phyloP scores from a whole-genome alignment of 2,888 invertebrate species.

The Hymenopus coronatus region DNA sequence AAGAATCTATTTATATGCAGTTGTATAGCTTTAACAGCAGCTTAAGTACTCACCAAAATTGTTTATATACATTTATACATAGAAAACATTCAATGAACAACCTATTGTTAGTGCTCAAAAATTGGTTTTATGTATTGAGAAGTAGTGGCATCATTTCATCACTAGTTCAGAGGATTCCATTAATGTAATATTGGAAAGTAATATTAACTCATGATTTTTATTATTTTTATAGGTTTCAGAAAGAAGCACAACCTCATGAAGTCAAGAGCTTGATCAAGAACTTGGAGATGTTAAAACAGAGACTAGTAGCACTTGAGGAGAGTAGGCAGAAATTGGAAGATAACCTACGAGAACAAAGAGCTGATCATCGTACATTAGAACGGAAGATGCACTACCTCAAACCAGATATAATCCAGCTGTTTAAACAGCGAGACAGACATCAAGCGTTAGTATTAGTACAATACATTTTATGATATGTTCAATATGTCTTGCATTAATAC shows the following conservation, averaged over 20 bases:
- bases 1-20: no score
- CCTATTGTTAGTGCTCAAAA: no score
- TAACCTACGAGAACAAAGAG: constrained; percentile 74
- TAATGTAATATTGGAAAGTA: no score
- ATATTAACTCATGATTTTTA: neutral
- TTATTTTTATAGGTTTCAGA: neutral
- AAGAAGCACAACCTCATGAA: constrained; percentile 54
- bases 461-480: neutral
- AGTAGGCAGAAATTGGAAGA: constrained; percentile 74
- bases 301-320: constrained; percentile 70
- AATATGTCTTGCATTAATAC: neutral
- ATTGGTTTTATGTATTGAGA: no score
- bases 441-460: constrained; percentile 52
- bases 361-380: constrained; percentile 75
- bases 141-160: no score
- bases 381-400: constrained; percentile 87
- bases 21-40: no score
- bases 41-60: no score
- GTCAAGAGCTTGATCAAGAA: constrained; percentile 75
- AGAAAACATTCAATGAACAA: no score
- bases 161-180: no score
- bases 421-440: constrained; percentile 76
- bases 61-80: no score
- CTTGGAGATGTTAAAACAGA: constrained; percentile 66
- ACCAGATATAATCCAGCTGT: constrained; percentile 77